These are phyloP conservation scores for Shargacucullia verbasci DNA, from an alignment of 2,888 invertebrate species.

Conservation along the genomic window DNA sequence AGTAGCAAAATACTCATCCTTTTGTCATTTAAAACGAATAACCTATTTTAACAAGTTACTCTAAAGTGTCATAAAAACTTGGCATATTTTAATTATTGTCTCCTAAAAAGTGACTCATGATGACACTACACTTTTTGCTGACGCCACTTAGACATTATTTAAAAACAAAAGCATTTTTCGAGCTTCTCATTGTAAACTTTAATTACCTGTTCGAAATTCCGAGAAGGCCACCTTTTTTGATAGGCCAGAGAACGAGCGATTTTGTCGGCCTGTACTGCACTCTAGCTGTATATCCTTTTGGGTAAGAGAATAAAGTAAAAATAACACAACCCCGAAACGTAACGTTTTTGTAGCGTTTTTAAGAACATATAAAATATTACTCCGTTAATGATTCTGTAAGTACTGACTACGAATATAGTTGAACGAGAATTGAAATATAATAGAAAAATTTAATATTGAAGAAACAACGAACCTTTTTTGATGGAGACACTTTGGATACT, in stretches of 20 bases:
- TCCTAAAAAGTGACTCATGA: conserved; percentile 9
- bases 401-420: no score
- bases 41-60: background rate
- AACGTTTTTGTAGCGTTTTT: no score
- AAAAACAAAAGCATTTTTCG: conserved; percentile 61
- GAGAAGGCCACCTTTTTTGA: conserved; percentile 51
- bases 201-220: conserved; percentile 65
- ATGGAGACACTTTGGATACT: no score
- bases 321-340: no score
- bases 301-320: no score
- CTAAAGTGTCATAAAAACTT: conserved; percentile 4
- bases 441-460: no score
- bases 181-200: conserved; percentile 61
- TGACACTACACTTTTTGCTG: conserved; percentile 35
- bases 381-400: no score
- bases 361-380: no score
- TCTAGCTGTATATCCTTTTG: background rate
- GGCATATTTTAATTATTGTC: conserved; percentile 8
- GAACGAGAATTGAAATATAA: no score
- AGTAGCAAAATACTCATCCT: background rate
- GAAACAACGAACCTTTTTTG: no score
- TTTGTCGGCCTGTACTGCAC: background rate
- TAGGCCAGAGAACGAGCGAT: conserved; percentile 47
- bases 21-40: background rate
- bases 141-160: conserved; percentile 37